A percentile compares a stretch with the other conserved stretches of the same genome.
Conservation (phyloP, 2,113 vertebrate genomes). For the Balaenoptera acutorostrata region DNA sequence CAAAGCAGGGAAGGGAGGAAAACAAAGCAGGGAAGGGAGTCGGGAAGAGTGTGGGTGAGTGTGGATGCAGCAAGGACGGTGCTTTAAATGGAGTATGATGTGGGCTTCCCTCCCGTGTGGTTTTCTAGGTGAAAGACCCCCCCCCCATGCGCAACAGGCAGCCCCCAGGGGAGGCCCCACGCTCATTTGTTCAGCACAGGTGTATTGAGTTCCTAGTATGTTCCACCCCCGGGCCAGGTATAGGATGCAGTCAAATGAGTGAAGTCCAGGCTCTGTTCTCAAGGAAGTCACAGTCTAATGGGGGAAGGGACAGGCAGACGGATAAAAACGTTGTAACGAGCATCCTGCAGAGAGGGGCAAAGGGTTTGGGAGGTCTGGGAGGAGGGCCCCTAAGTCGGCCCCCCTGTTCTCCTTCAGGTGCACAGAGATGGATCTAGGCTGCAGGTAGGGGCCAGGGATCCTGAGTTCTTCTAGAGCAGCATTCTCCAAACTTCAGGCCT, state of each 20-base stretch:
- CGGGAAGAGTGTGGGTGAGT: too few species aligned
- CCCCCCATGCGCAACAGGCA: neutral
- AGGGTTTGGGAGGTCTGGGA: rapidly evolving
- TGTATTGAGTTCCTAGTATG: too few species aligned
- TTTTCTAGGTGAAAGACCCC: neutral
- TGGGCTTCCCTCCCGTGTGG: rapidly evolving
- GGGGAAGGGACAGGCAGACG: rapidly evolving
- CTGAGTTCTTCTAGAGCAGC: neutral
- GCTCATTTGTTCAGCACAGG: neutral
- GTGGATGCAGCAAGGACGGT: neutral
- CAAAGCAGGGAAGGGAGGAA: neutral
- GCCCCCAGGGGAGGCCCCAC: neutral
- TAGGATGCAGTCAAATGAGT: neutral
- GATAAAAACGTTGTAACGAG: rapidly evolving
- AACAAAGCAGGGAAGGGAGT: too few species aligned
- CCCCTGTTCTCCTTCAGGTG: neutral
- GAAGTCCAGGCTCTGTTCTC: neutral
- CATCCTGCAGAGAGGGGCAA: too few species aligned
- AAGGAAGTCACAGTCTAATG: neutral
- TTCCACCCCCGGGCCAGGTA: rapidly evolving
- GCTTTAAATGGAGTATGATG: too few species aligned
- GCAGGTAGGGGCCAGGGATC: neutral
- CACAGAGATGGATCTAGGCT: neutral
- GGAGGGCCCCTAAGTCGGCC: rapidly evolving
- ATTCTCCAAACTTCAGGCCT: neutral